Conservation (phyloP, 2,113 vertebrate species). For the Campylomormyrus numenius region DNA sequence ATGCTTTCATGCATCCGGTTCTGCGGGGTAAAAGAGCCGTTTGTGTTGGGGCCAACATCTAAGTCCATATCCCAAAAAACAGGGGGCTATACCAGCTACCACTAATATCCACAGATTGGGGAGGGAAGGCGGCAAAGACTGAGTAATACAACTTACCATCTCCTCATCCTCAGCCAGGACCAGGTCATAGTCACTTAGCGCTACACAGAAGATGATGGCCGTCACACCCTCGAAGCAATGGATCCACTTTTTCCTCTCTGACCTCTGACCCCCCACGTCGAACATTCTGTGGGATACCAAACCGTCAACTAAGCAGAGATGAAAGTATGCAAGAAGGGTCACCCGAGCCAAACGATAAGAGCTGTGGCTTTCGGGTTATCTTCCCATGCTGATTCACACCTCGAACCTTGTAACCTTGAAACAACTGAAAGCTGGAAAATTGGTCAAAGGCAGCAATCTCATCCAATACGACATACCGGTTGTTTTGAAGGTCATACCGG, state of each 20-base stretch:
- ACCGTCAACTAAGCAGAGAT: not conserved
- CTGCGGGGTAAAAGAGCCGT: slow-evolving; percentile 46
- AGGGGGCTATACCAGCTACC: not conserved
- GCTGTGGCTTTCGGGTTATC: not conserved
- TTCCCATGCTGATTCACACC: not conserved
- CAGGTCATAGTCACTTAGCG: slow-evolving; percentile 93
- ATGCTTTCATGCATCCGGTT: slow-evolving; percentile 99
- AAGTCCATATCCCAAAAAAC: not conserved
- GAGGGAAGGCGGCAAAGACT: not conserved
- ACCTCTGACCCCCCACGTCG: slow-evolving; percentile 95
- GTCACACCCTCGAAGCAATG: slow-evolving; percentile 98
- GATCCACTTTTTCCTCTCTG: slow-evolving; percentile 98
- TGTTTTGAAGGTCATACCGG: not conserved
- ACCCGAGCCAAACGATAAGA: not conserved
- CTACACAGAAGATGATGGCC: slow-evolving; percentile 97
- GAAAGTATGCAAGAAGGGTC: not conserved
- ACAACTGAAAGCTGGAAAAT: not conserved
- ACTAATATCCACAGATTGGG: not conserved
- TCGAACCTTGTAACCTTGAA: not conserved
- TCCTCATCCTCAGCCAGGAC: slow-evolving; percentile 97
- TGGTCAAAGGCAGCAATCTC: not conserved
- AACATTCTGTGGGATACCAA: slow-evolving; percentile 77
- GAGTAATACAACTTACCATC: slow-evolving; percentile 69
- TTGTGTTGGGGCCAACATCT: not conserved
- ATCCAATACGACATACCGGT: not conserved